Conservation (phyloP, 2,888 invertebrate genomes). For the Aphrophora alni region DNA sequence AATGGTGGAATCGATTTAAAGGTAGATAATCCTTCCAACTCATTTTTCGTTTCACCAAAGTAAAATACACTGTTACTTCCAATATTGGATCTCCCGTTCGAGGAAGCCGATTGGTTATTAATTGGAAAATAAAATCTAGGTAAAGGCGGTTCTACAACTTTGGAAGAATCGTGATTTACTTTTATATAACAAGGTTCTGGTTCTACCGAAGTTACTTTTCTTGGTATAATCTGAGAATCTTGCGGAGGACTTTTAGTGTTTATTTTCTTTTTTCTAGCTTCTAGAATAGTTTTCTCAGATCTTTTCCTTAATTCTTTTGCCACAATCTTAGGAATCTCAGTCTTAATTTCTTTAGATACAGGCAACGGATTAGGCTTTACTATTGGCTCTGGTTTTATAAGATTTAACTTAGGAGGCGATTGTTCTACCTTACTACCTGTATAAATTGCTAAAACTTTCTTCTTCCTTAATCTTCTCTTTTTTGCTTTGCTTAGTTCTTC, state of each 20-base stretch:
- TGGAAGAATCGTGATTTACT: background rate
- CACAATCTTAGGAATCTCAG: background rate
- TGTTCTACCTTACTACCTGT: background rate
- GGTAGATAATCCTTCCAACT: conserved; percentile 14
- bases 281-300: conserved; percentile 23
- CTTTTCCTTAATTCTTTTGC: conserved; percentile 24
- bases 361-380: background rate
- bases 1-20: background rate
- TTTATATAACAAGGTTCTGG: background rate
- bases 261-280: background rate
- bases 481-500: conserved; percentile 32
- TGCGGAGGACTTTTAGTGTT: background rate
- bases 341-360: background rate
- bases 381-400: background rate
- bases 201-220: background rate
- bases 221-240: background rate
- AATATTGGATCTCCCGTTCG: background rate
- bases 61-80: conserved; percentile 27
- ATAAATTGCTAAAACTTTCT: background rate
- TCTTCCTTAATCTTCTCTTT: conserved; percentile 32
- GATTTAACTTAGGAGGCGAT: background rate
- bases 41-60: conserved; percentile 32
- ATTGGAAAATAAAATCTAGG: background rate
- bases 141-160: background rate
- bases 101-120: background rate